Evolutionary conservation across 1,140 invertebrate genomes (phyloP), one percentile per base, ranked within the genome.

Genomic region (Cecropterus lyciades): DNA sequence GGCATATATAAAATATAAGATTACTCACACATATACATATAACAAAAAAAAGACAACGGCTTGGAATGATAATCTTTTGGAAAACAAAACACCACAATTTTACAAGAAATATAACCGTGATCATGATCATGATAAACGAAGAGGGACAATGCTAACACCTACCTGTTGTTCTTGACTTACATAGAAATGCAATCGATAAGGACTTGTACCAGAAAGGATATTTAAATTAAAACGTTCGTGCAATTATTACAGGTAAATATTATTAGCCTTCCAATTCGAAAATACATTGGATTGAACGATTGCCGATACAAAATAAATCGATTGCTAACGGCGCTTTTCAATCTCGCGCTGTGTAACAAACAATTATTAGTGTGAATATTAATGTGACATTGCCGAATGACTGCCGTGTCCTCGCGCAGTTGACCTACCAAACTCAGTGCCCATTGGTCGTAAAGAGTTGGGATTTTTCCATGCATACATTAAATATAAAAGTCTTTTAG

Each of bases 291-390:
- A 27, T 10, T 52, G 51, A 15, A 37, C 24, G 51, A 53, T 37
- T 11, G 30, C 11, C 24, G 20, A 5, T 20, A 20, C 1, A 56
- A 65, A 56, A 46, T 48, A 24, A 52, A 42, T 48, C 52, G 62
- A 55, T 27, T 51, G 45, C 65, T 67, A 65, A 65, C 56, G 49
- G 55, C 51, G 46, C 75, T 77, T 77, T 77, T 72, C 74, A 77
- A 63, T 55, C 27, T 63, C 30, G 62, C 49, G 17, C 53, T 53
- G 55, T 55, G 52, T 71, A 48, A 70, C 52, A 67, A 56, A 56
- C 53, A 56, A 56, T 43, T 15, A 56, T 55, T 55, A 72, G 40
- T 69, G 69, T 79, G 66, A 70, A 73, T 75, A 73, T 73, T 77
- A 69, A 73, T 73, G 64, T 56, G 70, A 69, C 55, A 52, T 17